phyloP scores from a whole-genome alignment of 2,113 vertebrate genomes.

The Lontra canadensis region DNA sequence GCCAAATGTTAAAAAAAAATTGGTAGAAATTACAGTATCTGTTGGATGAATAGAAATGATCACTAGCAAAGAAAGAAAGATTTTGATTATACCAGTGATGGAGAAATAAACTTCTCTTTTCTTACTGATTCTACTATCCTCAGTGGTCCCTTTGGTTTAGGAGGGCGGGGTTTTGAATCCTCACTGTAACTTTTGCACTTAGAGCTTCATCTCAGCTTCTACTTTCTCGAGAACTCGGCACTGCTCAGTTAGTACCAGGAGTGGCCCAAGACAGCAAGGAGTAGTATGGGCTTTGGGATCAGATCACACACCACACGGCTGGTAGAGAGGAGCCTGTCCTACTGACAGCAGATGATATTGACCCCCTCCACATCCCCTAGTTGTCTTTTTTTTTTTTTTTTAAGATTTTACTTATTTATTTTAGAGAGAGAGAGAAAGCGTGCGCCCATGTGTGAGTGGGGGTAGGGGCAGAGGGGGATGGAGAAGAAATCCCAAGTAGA shows the following conservation, averaged over 20 bases:
- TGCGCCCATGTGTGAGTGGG: too few species aligned
- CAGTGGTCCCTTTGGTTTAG: not conserved
- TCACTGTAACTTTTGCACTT: not conserved
- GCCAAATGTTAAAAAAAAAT: not conserved
- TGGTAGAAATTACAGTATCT: not conserved
- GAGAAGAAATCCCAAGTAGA: not conserved
- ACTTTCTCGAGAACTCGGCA: not conserved
- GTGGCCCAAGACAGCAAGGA: not conserved
- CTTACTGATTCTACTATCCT: not conserved
- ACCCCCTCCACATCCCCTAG: not conserved
- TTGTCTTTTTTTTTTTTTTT: too few species aligned
- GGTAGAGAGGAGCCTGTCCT: not conserved
- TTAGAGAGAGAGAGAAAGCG: not conserved
- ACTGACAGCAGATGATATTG: not conserved
- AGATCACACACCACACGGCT: too few species aligned
- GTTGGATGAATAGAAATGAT: not conserved
- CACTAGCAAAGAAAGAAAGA: not conserved
- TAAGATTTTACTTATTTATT: not conserved
- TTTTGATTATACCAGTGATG: not conserved
- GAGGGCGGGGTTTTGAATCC: not conserved
- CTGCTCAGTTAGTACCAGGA: not conserved
- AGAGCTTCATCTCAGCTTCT: not conserved
- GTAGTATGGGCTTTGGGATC: fast-evolving
- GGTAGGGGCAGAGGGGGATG: too few species aligned
- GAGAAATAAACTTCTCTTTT: not conserved